Percentiles rank a stretch among this genome's conserved stretches.
Conservation (phyloP, 2,797 vertebrate species). For the Lepilemur ruficaudatus region DNA sequence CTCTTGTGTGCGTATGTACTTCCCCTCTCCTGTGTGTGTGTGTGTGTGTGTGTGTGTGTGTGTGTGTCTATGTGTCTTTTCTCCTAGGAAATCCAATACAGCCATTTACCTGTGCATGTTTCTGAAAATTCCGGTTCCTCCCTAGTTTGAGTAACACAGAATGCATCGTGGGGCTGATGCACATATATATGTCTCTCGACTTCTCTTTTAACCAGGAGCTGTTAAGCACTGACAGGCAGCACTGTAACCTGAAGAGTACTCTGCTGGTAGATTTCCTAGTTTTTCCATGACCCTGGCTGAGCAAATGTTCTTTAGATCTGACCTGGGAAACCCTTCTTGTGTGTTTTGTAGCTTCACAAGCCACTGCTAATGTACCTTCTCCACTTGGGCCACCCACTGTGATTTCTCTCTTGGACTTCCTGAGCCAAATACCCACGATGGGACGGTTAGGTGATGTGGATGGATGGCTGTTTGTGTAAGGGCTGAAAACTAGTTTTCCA, state of each 20-base stretch:
- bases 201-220: background rate
- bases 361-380: constrained; percentile 28
- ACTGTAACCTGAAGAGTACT: background rate
- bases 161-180: background rate
- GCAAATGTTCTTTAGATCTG: constrained; percentile 62
- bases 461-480: constrained; percentile 48
- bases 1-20: background rate
- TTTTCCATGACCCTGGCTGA: constrained; percentile 50
- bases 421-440: constrained; percentile 25
- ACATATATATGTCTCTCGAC: background rate
- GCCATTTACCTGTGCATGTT: background rate
- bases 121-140: background rate
- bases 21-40: background rate
- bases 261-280: constrained; percentile 54
- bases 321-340: constrained; percentile 64
- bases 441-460: background rate
- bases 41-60: background rate
- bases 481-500: background rate
- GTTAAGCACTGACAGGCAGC: background rate
- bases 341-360: constrained; percentile 59
- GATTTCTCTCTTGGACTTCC: constrained; percentile 47
- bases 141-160: background rate
- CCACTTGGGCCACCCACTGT: constrained; percentile 61
- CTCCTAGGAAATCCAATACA: background rate
- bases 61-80: background rate